Conservation (phyloP, 2,113 vertebrate genomes). For the Caretta caretta region DNA sequence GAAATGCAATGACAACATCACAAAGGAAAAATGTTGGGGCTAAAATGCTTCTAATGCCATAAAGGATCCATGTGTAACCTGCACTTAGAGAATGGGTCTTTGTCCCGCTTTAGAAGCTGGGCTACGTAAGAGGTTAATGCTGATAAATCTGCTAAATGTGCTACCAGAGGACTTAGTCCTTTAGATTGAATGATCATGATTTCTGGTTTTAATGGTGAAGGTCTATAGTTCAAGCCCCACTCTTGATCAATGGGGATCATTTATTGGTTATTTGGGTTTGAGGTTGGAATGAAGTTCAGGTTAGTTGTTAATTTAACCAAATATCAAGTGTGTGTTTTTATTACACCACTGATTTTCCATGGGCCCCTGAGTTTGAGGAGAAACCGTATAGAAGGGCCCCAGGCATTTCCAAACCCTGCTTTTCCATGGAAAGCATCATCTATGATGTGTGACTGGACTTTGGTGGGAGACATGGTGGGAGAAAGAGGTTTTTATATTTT, state of each 20-base stretch:
- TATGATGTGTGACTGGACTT: neutral
- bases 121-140: too few species aligned
- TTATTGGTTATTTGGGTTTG: neutral
- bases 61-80: neutral
- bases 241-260: neutral
- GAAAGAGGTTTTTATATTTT: fast-evolving
- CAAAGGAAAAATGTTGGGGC: neutral
- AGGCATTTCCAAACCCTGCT: neutral
- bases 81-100: neutral
- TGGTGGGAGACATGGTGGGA: neutral
- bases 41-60: neutral
- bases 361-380: neutral
- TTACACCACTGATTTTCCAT: neutral
- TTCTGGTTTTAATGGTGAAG: neutral
- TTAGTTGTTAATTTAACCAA: neutral
- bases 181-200: neutral
- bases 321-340: neutral
- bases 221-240: fast-evolving
- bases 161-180: neutral
- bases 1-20: neutral
- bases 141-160: too few species aligned
- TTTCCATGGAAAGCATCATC: fast-evolving
- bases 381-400: neutral
- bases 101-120: fast-evolving
- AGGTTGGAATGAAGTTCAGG: neutral